Percentiles rank a stretch among this genome's conserved stretches.
Evolutionary conservation across 2,113 vertebrate species (phyloP).

Genomic region (Oncorhynchus keta): DNA sequence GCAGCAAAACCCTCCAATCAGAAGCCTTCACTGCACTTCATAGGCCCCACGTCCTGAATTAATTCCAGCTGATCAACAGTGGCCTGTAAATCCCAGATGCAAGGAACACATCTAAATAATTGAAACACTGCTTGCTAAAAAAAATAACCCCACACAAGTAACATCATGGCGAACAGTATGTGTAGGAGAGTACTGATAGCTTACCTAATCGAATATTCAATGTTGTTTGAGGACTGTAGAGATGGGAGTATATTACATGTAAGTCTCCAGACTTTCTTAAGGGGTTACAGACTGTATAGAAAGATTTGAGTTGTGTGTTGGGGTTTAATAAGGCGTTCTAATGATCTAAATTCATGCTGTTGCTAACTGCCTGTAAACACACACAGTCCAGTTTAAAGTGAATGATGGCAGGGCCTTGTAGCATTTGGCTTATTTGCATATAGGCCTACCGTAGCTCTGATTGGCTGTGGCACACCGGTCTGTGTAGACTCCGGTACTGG

Average conservation of each 20-base stretch:
- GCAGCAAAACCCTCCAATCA: conserved; percentile 9
- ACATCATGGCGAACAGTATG: conserved; percentile 28
- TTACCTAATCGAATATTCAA: conserved; percentile 38
- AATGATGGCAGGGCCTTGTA: too few species aligned
- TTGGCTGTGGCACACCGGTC: too few species aligned
- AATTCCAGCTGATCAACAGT: conserved; percentile 26
- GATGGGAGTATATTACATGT: not conserved
- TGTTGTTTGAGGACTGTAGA: conserved; percentile 19
- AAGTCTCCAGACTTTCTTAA: not conserved
- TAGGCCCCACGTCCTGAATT: conserved; percentile 12
- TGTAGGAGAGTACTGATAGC: conserved; percentile 20
- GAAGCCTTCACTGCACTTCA: conserved; percentile 4
- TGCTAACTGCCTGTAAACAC: too few species aligned
- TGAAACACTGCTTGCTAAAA: conserved; percentile 50
- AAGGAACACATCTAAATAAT: conserved; percentile 53
- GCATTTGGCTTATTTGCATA: too few species aligned
- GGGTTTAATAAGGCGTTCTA: not conserved
- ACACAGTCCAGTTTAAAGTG: too few species aligned
- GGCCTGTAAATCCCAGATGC: conserved; percentile 21
- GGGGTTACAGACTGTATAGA: conserved; percentile 25
- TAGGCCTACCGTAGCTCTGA: too few species aligned
- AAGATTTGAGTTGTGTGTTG: conserved; percentile 27
- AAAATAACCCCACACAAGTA: conserved; percentile 42
- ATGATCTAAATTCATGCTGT: too few species aligned
- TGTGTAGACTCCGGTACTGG: too few species aligned